Evolutionary conservation across 1,140 invertebrate species (phyloP), one percentile per base, ranked within the genome.

Genomic region (Listronotus oregonensis): DNA sequence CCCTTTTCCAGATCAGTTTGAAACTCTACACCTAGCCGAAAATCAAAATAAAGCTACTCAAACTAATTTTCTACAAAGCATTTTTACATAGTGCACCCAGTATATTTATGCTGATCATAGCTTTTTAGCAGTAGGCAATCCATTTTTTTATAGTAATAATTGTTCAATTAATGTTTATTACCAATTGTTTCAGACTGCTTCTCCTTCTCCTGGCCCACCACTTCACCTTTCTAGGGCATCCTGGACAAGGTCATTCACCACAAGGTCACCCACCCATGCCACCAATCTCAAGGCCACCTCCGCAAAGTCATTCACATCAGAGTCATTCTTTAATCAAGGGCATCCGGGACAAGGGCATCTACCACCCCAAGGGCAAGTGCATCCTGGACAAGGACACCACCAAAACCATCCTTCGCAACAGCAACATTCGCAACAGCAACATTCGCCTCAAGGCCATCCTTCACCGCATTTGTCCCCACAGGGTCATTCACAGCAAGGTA

Each of bases 161-260:
- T n/a, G n/a, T n/a, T 27, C 5, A 27, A 5, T 27, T 27, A 27
- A 27, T 27, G 5, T 27, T 27, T 27, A 27, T 27, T 50, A 34
- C 71, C 6, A 3, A 0, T 37, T 62, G n/a, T 58, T 63, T 8
- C 55, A 75, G 75, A 75, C 71, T 66, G 71, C 71, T 18, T 70
- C 72, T 12, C 75, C 74, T 5, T 76, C 73, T 3, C 74, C 74
- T 11, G 78, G 74, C 17, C 69, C 71, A 17, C 74, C 74, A 15
- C 72, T 69, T 40, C 62, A 62, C 10, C 49, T 43, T 46, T 71
- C 74, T 32, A 12, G 14, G 27, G 17, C 55, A 55, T 17, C 57
- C 50, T n/a, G 15, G n/a, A 37, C 56, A 32, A n/a, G 56, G 56
- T 7, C 64, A 59, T 52, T 46, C 52, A 1, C 34, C 18, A 11